Base-by-base conservation (phyloP, 2,113 vertebrate genomes). In the Beaufortia kweichowensis region DNA sequence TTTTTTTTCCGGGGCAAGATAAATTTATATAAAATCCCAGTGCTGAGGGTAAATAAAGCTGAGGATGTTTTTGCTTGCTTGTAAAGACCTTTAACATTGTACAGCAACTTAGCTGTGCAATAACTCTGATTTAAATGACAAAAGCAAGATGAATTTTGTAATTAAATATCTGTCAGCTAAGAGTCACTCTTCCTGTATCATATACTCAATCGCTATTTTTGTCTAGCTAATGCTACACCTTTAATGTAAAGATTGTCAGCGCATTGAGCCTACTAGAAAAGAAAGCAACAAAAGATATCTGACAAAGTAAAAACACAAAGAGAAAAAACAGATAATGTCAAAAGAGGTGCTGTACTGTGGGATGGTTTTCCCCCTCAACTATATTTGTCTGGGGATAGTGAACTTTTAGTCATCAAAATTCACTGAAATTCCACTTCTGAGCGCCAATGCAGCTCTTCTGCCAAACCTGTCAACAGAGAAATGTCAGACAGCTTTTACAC, bases 401-500 rank as follows among this genome's bases (percentile, higher is more conserved):
- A 61, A 31, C 75, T 67, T 62, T 21, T 4, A 78, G 76, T 83
- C 29, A 82, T 85, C 69, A 69, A 23, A 68, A 77, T 79, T 84
- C 74, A 80, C 72, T 62, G 60, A 76, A 72, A 60, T 72, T 77
- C 31, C 41, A 31, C 69, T 76, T 82, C 78, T 78, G 72, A 55
- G 79, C 69, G 74, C 75, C 72, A 74, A 64, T 82, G 67, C 65
- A 53, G 68, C 82, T 80, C 82, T 63, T 83, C 23, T 84, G 79
- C 79, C 79, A 84, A 84, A 86, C 82, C 85, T 88, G 84, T 87
- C 87, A 88, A 78, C 81, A 63, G 72, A 72, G 71, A 72, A 76
- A 91, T 87, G 85, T 87, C 80, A 82, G 81, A 86, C 39, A 39
- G 71, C 88, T 87, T 85, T 67, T 81, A 76, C 73, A 78, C 73